Conservation (phyloP, 2,797 vertebrate genomes). For the Acanthornis magna region DNA sequence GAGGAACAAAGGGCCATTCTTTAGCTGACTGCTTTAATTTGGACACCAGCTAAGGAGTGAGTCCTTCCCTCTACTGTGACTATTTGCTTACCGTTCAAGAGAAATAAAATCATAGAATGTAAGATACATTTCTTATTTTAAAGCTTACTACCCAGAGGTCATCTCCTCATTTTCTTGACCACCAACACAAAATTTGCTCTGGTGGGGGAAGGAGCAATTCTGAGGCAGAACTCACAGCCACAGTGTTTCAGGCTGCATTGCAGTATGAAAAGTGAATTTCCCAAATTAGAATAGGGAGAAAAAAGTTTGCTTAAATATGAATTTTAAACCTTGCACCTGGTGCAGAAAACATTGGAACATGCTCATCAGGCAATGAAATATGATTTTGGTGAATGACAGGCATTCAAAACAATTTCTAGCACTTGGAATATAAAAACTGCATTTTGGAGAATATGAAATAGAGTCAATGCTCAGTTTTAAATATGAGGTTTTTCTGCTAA, state of each 20-base stretch:
- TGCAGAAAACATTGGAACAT: background rate
- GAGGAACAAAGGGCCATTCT: background rate
- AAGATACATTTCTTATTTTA: background rate
- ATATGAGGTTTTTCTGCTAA: background rate
- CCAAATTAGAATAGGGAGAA: background rate
- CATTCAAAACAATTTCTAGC: background rate
- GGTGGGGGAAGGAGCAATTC: background rate
- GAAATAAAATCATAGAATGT: background rate
- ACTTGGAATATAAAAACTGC: background rate
- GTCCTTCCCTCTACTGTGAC: background rate
- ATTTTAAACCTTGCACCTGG: background rate
- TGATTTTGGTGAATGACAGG: background rate
- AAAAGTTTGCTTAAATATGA: background rate
- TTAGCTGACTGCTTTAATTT: background rate
- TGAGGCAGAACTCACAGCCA: background rate
- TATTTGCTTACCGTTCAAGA: background rate
- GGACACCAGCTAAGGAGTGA: background rate
- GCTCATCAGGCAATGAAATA: background rate
- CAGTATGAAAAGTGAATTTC: background rate
- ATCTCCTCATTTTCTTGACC: background rate
- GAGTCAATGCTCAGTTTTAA: background rate
- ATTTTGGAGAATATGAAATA: background rate
- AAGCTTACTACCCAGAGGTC: background rate
- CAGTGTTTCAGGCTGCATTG: rapidly evolving
- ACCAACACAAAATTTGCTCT: background rate